Conservation (phyloP, 2,888 invertebrate genomes). For the Copidosoma aretas region DNA sequence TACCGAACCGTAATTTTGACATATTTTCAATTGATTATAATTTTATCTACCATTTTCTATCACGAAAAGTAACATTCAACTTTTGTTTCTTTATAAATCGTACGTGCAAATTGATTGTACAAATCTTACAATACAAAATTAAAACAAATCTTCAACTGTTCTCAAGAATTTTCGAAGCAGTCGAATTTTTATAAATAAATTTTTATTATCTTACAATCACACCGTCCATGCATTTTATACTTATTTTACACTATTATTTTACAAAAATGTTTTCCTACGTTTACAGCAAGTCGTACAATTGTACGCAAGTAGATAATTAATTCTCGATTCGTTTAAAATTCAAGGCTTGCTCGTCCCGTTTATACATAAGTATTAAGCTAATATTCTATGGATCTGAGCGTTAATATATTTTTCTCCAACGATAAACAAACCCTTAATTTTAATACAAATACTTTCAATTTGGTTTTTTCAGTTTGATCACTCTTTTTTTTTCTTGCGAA, state of each 20-base stretch:
- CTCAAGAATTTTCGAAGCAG: background rate
- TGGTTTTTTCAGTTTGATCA: background rate
- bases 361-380: background rate
- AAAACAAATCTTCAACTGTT: conserved; percentile 9
- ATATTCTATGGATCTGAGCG: conserved; percentile 1
- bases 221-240: conserved; percentile 12
- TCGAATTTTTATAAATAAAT: conserved; percentile 19
- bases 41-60: background rate
- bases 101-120: conserved; percentile 27
- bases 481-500: background rate
- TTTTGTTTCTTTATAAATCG: conserved; percentile 9
- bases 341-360: conserved; percentile 22
- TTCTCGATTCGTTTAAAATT: conserved; percentile 13
- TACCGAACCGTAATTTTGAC: background rate
- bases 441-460: conserved; percentile 30
- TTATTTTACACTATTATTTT: conserved; percentile 24
- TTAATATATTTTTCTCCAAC: background rate
- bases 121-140: conserved; percentile 10
- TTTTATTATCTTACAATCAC: conserved; percentile 5
- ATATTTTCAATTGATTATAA: background rate
- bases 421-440: conserved; percentile 9
- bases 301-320: conserved; percentile 20
- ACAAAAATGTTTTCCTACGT: conserved; percentile 22
- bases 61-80: background rate
- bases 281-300: conserved; percentile 7